Conservation (phyloP, 2,888 invertebrate genomes). For the Cantharis rufa region DNA sequence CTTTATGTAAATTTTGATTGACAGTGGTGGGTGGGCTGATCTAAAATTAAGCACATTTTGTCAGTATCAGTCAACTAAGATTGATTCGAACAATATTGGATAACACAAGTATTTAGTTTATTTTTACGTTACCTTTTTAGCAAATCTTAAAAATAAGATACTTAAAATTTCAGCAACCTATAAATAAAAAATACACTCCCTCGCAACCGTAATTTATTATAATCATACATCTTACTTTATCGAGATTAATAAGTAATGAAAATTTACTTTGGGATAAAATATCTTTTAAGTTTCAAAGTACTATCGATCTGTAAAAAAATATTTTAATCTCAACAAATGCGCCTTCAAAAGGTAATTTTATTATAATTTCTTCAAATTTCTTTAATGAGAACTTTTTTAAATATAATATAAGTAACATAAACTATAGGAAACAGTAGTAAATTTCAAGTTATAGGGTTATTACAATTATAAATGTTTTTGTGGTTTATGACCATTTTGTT, state of each 20-base stretch:
- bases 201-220: background rate
- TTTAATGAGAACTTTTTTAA: too few relatives aligned
- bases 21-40: constrained; percentile 30
- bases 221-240: background rate
- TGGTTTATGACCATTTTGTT: too few relatives aligned
- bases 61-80: constrained; percentile 32
- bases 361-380: too few relatives aligned
- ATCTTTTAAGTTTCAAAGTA: background rate
- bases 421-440: too few relatives aligned
- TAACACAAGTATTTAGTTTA: background rate
- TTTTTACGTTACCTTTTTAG: background rate
- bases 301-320: background rate
- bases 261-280: background rate
- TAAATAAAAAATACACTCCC: background rate
- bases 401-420: too few relatives aligned
- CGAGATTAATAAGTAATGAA: background rate
- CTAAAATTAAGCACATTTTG: constrained; percentile 36
- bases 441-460: too few relatives aligned
- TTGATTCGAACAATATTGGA: constrained; percentile 31
- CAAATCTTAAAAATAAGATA: background rate
- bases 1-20: constrained; percentile 31
- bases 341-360: too few relatives aligned
- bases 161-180: background rate
- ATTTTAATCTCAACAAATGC: background rate
- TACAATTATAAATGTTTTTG: too few relatives aligned